phyloP scores from a whole-genome alignment of 2,888 invertebrate genomes.

The Drosophila antonietae region DNA sequence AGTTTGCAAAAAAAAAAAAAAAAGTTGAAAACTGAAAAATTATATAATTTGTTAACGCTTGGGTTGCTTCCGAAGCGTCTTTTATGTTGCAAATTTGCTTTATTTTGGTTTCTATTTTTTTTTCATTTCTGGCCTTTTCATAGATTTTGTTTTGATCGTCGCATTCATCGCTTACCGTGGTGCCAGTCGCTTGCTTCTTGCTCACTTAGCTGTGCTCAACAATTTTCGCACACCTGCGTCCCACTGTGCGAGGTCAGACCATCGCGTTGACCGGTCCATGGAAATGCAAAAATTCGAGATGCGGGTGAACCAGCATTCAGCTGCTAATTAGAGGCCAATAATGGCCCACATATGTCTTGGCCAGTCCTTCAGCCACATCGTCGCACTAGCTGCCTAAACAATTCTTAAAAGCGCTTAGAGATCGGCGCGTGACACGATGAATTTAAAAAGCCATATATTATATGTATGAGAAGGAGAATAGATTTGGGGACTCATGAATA shows the following conservation, averaged over 20 bases:
- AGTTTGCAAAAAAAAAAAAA: background rate
- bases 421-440: no score
- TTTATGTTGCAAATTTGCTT: conserved; percentile 50
- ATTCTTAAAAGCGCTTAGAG: background rate
- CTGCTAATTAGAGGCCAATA: conserved; percentile 48
- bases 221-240: conserved; percentile 1
- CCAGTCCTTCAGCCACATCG: conserved; percentile 37
- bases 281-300: conserved; percentile 63
- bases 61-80: conserved; percentile 12
- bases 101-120: conserved; percentile 14
- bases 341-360: conserved; percentile 50
- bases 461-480: no score
- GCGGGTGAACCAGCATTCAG: conserved; percentile 54
- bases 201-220: background rate
- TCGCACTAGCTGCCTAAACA: background rate
- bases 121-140: conserved; percentile 24
- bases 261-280: conserved; percentile 31
- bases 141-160: conserved; percentile 70
- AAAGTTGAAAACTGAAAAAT: background rate
- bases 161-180: conserved; percentile 48
- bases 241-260: conserved; percentile 70
- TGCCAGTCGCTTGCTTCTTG: background rate
- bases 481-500: no score
- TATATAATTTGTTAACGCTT: conserved; percentile 47
- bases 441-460: no score